Base-by-base conservation (phyloP, 2,113 vertebrate genomes). In the Geococcyx californianus region DNA sequence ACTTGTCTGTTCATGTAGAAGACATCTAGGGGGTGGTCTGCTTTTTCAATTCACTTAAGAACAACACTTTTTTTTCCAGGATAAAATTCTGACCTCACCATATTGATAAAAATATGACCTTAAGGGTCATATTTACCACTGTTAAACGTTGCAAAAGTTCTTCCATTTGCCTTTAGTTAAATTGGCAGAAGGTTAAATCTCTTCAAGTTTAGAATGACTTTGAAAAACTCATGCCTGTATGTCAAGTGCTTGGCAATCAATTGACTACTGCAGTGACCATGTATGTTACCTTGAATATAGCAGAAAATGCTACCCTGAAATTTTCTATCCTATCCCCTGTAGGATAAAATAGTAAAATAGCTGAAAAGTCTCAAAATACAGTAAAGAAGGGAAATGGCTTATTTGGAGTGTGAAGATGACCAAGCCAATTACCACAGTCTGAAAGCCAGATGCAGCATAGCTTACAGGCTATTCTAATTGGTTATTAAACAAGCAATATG, bases 121-220 rank as follows among this genome's bases (percentile, higher is more conserved):
- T 62, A 33, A 51, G n/a, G 33, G 31, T 83, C 45, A 49, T 81
- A 81, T 90, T 95, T 90, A 59, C 68, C 17, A 15, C 23, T 76
- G 67, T n/a, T 92, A 72, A 82, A 70, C 84, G 42, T 72, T 91
- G 47, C 77, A 91, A 72, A 92, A 73, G 74, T 81, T 93, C 18
- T 75, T 84, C n/a, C 29, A 49, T 34, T 88, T 84, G 38, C 20
- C 45, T 62, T 11, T 66, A 23, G 60, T 73, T 95, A 96, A 94
- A 93, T 20, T 91, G 68, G 38, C 33, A 89, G 64, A 93, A 95
- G 52, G 67, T 91, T 87, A 88, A 77, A 93, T 59, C 56, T 94
- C 42, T 96, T 51, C 69, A 87, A 87, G 67, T 75, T 72, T 60
- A 94, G 74, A 82, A 83, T 85, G 84, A 92, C 74, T 85, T 95